phyloP scores from a whole-genome alignment of 2,113 vertebrate species.

The Ginglymostoma cirratum region DNA sequence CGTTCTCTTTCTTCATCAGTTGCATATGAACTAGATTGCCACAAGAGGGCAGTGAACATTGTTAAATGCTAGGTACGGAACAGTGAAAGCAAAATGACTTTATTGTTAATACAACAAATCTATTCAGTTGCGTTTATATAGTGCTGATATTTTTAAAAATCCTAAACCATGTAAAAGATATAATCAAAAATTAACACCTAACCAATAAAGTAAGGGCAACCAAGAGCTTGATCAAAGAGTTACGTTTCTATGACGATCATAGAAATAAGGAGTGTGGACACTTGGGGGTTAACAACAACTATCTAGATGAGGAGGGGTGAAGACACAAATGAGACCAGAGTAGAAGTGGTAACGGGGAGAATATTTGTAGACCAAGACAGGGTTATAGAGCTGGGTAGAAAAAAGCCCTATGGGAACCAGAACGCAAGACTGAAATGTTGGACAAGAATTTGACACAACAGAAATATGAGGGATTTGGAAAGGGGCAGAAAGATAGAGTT shows the following conservation, averaged over 20 bases:
- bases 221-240: not conserved
- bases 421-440: not conserved
- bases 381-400: not conserved
- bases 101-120: not conserved
- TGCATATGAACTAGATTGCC: not conserved
- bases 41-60: not conserved
- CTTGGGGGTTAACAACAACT: not conserved
- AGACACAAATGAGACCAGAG: not conserved
- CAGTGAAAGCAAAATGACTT: not conserved
- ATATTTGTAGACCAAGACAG: not conserved
- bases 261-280: not conserved
- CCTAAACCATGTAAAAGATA: not conserved
- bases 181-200: not conserved
- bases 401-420: not conserved
- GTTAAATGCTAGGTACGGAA: not conserved
- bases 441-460: not conserved
- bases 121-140: not conserved
- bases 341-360: not conserved
- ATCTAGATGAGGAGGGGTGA: no score
- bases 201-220: not conserved
- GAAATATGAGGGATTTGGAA: not conserved
- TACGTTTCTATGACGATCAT: not conserved
- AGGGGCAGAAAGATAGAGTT: not conserved
- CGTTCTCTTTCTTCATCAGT: not conserved
- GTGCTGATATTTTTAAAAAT: not conserved